Evolutionary conservation across 2,113 vertebrate genomes (phyloP).

Genomic region (Ascaphus truei): DNA sequence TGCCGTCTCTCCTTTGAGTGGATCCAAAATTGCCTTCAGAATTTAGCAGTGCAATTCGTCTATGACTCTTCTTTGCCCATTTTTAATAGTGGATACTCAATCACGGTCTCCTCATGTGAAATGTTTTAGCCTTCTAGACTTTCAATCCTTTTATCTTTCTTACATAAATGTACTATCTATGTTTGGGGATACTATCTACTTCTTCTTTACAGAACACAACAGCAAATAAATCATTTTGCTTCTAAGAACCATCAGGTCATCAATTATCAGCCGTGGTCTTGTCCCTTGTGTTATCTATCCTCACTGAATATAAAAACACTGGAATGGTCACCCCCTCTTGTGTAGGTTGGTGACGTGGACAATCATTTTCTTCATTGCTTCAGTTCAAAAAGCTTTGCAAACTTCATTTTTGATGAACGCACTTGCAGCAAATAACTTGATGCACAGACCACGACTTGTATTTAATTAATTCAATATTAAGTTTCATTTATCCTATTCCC

Average conservation of each 20-base stretch:
- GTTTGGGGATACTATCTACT: neutral
- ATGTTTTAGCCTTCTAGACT: neutral
- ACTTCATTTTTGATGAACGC: no score
- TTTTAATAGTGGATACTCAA: neutral
- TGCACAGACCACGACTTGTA: no score
- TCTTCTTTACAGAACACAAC: neutral
- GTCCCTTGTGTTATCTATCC: neutral
- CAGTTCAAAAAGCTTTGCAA: no score
- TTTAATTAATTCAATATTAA: no score
- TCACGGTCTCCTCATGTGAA: neutral
- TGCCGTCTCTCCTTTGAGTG: neutral
- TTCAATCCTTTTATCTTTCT: neutral
- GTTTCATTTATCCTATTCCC: no score
- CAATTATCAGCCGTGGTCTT: no score
- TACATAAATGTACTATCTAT: neutral
- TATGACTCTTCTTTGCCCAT: neutral
- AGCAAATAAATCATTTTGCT: neutral
- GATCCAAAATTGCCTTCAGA: neutral
- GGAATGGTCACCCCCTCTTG: no score
- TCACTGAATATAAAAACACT: neutral
- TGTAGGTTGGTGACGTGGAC: no score
- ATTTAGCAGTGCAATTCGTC: neutral
- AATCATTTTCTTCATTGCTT: no score
- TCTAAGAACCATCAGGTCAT: neutral
- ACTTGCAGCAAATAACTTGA: no score